Evolutionary conservation across 1,140 invertebrate genomes (phyloP), one percentile per base, ranked within the genome.

Genomic region (Planococcus citri): DNA sequence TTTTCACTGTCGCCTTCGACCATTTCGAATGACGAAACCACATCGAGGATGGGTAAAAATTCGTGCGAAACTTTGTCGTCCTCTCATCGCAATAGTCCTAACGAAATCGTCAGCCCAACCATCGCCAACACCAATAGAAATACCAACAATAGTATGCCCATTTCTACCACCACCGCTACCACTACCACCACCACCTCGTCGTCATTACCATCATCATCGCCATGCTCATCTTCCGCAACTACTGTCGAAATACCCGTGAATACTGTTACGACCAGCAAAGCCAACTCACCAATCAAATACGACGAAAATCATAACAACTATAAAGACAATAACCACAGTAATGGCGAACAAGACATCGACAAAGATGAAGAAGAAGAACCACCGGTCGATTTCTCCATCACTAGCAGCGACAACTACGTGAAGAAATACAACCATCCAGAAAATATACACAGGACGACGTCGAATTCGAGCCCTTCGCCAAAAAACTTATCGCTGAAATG

Each of bases 401-500:
- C 73, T n/a, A n/a, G n/a, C n/a, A 33, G 8, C 22, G 17, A 69
- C 10, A 10, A 37, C 10, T 20, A 37, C 10, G 17, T 3, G 10
- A 14, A 29, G 2, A n/a, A 33, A 21, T 6, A 4, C 6, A 6
- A 6, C 4, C n/a, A 8, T 20, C 8, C 57, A 60, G 10, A 29
- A 6, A 33, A n/a, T 12, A 69, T 22, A 21, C 67, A 51, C 12
- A n/a, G n/a, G n/a, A n/a, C n/a, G n/a, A n/a, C n/a, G n/a, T n/a
- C n/a, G n/a, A n/a, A n/a, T n/a, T n/a, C n/a, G n/a, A 33, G n/a
- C 17, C 17, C 25, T 14, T 70, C 68, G 20, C 68, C 68, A 9
- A 41, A 38, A 78, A 72, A 79, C 77, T 1, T 72, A 78, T 33
- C 78, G 70, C 87, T 91, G 41, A 91, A 91, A 78, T 85, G 87